Conservation (phyloP, 2,888 invertebrate genomes). For the Geophilus truncorum region DNA sequence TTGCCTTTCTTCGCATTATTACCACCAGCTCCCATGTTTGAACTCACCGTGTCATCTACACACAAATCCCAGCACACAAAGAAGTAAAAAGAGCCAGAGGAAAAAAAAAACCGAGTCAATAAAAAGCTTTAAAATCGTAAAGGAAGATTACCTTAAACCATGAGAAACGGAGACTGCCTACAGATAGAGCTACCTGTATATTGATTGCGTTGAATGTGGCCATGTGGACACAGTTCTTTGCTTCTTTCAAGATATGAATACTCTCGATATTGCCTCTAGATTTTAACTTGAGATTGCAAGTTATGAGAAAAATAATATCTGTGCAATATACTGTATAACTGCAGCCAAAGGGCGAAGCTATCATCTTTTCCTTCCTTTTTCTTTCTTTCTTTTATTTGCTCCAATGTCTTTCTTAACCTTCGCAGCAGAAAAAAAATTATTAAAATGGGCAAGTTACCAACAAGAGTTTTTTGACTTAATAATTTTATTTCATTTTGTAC, state of each 20-base stretch:
- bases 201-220: slow-evolving; percentile 14
- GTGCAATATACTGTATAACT: not conserved
- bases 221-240: slow-evolving; percentile 4
- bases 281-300: slow-evolving; percentile 12
- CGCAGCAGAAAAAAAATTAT: not conserved
- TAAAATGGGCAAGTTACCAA: not conserved
- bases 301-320: slow-evolving; percentile 7
- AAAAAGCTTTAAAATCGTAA: slow-evolving; percentile 18
- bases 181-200: slow-evolving; percentile 25
- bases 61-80: slow-evolving; percentile 21
- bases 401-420: not conserved
- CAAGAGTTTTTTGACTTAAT: not conserved
- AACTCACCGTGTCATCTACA: slow-evolving; percentile 21
- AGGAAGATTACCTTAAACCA: slow-evolving; percentile 27
- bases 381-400: not conserved
- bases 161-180: slow-evolving; percentile 7
- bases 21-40: slow-evolving; percentile 7
- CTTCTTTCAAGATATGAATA: not conserved
- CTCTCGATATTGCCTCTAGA: not conserved
- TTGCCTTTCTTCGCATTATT: not conserved
- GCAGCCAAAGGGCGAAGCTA: not conserved
- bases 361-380: not conserved
- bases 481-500: not conserved
- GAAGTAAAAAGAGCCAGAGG: not conserved
- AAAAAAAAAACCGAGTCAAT: not conserved